Conservation (phyloP, 2,888 invertebrate species). For the Trissoscelio sp. region DNA sequence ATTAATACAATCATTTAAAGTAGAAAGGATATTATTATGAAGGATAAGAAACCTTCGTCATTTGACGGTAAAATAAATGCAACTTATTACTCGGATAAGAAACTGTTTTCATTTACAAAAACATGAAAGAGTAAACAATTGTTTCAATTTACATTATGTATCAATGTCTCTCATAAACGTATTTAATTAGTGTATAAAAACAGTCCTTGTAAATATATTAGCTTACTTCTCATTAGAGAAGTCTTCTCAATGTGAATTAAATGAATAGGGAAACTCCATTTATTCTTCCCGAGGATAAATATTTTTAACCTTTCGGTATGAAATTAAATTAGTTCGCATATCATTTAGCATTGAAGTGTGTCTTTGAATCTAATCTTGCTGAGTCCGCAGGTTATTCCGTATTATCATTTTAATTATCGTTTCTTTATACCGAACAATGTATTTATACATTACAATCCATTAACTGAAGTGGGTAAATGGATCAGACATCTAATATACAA, state of each 20-base stretch:
- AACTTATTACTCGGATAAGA: background rate
- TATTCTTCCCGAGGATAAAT: slow-evolving; percentile 17
- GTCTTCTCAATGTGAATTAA: slow-evolving; percentile 16
- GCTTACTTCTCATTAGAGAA: slow-evolving; percentile 10
- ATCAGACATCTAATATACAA: background rate
- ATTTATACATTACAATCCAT: slow-evolving; percentile 15
- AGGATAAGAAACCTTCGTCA: background rate
- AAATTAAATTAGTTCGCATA: slow-evolving; percentile 33
- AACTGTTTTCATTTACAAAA: background rate
- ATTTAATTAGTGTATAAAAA: slow-evolving; percentile 15
- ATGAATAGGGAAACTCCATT: slow-evolving; percentile 18
- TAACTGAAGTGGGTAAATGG: slow-evolving; percentile 8
- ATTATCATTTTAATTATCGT: slow-evolving; percentile 30
- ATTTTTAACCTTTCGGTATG: slow-evolving; percentile 11
- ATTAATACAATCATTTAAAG: background rate
- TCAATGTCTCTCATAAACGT: slow-evolving; percentile 7
- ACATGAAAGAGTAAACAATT: slow-evolving; percentile 1
- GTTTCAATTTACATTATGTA: slow-evolving; percentile 1
- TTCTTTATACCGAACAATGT: slow-evolving; percentile 12
- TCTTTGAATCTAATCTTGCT: slow-evolving; percentile 19
- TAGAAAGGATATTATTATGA: background rate
- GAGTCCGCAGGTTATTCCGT: background rate
- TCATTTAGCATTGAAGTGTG: slow-evolving; percentile 18
- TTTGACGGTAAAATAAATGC: slow-evolving; percentile 4
- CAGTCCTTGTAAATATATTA: slow-evolving; percentile 18